Evolutionary conservation across 2,113 vertebrate species (phyloP).

Genomic region (Clarias gariepinus): DNA sequence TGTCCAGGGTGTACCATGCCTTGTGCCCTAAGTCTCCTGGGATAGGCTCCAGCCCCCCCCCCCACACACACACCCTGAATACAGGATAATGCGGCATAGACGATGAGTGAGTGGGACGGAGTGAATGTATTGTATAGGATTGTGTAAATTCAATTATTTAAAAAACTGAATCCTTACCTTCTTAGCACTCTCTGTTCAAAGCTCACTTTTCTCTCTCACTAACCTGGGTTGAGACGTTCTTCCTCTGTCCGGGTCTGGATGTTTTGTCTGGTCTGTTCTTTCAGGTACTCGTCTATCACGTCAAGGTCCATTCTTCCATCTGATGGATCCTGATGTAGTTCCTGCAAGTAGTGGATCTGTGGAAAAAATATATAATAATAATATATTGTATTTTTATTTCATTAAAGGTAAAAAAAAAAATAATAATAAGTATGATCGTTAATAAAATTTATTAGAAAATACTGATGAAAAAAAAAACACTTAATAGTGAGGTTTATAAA

Average conservation of each 20-base stretch:
- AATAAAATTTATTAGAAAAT: neutral
- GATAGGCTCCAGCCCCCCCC: no score
- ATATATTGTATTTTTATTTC: no score
- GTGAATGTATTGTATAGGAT: neutral
- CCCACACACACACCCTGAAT: no score
- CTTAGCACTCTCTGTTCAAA: neutral
- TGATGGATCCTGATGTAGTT: slow-evolving; percentile 54
- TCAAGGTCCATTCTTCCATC: slow-evolving; percentile 73
- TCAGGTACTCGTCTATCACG: slow-evolving; percentile 78
- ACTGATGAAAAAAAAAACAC: neutral
- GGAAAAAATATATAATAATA: neutral
- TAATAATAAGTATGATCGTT: neutral
- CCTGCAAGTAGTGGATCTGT: slow-evolving; percentile 65
- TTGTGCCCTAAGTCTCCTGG: no score
- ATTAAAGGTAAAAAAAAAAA: neutral
- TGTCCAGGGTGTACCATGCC: no score
- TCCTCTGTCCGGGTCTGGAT: slow-evolving; percentile 46
- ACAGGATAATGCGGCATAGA: no score
- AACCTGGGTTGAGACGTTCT: slow-evolving; percentile 66
- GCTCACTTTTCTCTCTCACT: slow-evolving; percentile 9
- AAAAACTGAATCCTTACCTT: neutral
- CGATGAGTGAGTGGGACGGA: no score
- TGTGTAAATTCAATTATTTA: neutral
- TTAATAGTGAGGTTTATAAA: neutral
- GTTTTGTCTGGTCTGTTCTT: slow-evolving; percentile 65